Conservation (phyloP, 2,888 invertebrate genomes). For the Drosophila affinis region DNA sequence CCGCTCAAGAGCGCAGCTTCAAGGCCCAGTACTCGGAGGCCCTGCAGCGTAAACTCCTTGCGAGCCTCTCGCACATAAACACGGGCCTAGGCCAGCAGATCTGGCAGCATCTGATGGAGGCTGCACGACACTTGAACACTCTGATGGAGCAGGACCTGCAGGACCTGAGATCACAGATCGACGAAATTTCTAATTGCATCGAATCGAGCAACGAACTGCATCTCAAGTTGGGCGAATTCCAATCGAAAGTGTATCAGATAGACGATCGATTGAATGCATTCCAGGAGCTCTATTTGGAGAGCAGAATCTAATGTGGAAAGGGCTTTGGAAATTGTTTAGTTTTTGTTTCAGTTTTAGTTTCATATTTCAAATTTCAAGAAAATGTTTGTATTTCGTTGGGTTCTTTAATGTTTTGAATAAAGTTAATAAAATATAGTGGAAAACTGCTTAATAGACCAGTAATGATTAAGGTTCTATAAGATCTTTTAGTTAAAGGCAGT, state of each 20-base stretch:
- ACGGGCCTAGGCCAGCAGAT: constrained; percentile 93
- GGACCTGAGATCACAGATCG: constrained; percentile 22
- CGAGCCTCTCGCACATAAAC: constrained; percentile 96
- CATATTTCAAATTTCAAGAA: neutral
- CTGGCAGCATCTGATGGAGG: constrained; percentile 48
- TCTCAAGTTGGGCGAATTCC: constrained; percentile 33
- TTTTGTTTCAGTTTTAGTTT: neutral
- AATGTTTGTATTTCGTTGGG: neutral
- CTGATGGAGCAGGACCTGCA: constrained; percentile 12
- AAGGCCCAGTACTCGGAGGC: constrained; percentile 97
- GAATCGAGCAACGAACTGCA: constrained; percentile 16
- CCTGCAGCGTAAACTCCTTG: constrained; percentile 93
- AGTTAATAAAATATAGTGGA: neutral
- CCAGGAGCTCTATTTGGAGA: constrained; percentile 37
- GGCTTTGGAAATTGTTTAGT: neutral
- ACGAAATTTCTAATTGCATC: constrained; percentile 14
- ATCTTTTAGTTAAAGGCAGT: too few species aligned
- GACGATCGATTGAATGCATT: constrained; percentile 42
- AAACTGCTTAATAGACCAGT: too few species aligned
- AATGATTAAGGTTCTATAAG: too few species aligned
- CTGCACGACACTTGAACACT: constrained; percentile 5
- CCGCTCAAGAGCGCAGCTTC: constrained; percentile 96
- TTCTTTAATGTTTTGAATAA: neutral
- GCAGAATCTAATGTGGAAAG: neutral
- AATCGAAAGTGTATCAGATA: constrained; percentile 15